Percentiles rank a stretch among this genome's conserved stretches.
phyloP scores from a whole-genome alignment of 1,140 invertebrate species.

The Diploscapter pachys region DNA sequence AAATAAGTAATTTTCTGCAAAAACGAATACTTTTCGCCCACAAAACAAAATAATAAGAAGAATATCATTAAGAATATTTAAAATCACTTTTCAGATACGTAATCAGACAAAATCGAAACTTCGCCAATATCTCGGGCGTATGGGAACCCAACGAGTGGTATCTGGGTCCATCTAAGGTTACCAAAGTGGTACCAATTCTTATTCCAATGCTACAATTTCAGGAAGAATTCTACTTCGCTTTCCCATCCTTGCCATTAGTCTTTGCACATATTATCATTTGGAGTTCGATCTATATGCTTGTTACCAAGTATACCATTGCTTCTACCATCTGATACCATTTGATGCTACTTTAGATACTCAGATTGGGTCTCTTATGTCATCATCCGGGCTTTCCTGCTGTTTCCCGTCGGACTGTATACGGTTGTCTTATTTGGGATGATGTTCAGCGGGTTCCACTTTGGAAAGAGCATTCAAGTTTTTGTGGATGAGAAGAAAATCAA shows the following conservation, averaged over 20 bases:
- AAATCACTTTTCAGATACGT: conserved; percentile 16
- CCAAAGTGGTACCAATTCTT: too few relatives aligned
- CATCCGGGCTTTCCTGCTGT: conserved; percentile 1
- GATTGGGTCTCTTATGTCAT: conserved; percentile 16
- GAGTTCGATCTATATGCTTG: conserved; percentile 8
- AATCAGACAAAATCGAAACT: conserved; percentile 3
- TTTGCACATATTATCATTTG: conserved; percentile 27
- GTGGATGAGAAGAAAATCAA: background rate
- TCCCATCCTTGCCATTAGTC: conserved; percentile 28
- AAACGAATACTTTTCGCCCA: too few relatives aligned
- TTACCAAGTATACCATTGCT: conserved; percentile 20
- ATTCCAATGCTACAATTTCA: too few relatives aligned
- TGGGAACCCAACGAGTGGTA: conserved; percentile 40
- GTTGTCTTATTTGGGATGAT: conserved; percentile 17
- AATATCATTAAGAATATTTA: too few relatives aligned
- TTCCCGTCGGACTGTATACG: conserved; percentile 10
- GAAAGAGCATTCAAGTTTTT: background rate
- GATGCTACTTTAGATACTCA: background rate
- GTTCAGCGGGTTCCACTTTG: conserved; percentile 23
- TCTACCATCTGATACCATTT: background rate
- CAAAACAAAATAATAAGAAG: too few relatives aligned
- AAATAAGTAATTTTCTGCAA: too few relatives aligned
- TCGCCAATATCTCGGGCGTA: background rate
- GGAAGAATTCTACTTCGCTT: conserved; percentile 7
- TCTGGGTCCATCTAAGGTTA: conserved; percentile 12